phyloP scores from a whole-genome alignment of 2,888 invertebrate species.

The Andricus curvator region DNA sequence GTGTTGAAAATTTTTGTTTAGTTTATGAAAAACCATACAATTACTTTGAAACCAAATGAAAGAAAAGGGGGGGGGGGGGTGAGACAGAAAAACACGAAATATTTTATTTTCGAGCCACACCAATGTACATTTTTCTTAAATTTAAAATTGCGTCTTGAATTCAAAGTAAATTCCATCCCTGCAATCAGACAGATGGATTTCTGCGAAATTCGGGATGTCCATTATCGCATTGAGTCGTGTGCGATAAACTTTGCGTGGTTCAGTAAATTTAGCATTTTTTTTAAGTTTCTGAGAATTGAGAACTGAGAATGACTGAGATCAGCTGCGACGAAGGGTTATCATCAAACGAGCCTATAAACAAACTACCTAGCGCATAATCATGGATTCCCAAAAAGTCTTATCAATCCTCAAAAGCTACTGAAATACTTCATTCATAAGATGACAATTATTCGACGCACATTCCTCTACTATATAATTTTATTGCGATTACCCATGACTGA shows the following conservation, averaged over 20 bases:
- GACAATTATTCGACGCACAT: background rate
- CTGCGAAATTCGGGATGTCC: constrained; percentile 49
- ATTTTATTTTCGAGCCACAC: background rate
- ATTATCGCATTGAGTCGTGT: constrained; percentile 61
- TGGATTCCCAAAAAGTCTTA: constrained; percentile 17
- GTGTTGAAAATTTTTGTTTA: too few relatives aligned
- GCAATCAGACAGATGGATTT: constrained; percentile 17
- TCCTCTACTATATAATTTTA: background rate
- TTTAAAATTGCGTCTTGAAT: background rate
- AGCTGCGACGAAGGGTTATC: constrained; percentile 51
- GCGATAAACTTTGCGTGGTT: constrained; percentile 70
- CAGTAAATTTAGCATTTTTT: constrained; percentile 64
- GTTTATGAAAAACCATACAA: too few relatives aligned
- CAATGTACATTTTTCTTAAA: background rate
- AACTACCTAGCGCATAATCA: constrained; percentile 52
- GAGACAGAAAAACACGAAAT: too few relatives aligned
- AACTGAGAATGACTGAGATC: constrained; percentile 55
- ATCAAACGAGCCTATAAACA: constrained; percentile 58
- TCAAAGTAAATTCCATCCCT: background rate
- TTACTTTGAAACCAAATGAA: too few relatives aligned
- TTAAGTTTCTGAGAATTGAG: constrained; percentile 50
- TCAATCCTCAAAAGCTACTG: background rate
- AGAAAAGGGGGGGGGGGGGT: too few relatives aligned
- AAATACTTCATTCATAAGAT: constrained; percentile 55
- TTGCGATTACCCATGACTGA: background rate